Conservation (phyloP, 2,888 invertebrate species). For the Polymixis flavicincta region DNA sequence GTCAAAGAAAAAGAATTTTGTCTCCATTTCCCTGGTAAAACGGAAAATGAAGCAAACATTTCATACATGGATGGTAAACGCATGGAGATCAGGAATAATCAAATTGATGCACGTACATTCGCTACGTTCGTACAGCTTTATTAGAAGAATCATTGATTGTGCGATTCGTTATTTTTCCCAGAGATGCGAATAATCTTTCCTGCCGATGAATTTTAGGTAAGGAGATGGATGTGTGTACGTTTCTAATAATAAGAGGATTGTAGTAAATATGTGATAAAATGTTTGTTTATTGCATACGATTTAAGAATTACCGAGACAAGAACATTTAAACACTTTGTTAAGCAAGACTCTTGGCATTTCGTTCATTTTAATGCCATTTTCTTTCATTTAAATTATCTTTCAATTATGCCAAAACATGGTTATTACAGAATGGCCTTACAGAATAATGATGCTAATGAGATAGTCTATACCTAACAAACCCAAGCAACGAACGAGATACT, state of each 20-base stretch:
- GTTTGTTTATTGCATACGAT: not conserved
- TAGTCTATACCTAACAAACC: not conserved
- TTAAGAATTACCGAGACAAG: not conserved
- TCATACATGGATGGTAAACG: conserved; percentile 8
- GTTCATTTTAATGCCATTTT: not conserved
- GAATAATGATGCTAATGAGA: conserved; percentile 24
- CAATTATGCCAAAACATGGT: not conserved
- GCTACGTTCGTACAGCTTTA: conserved; percentile 10
- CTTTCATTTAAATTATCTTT: not conserved
- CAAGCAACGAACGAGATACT: not conserved
- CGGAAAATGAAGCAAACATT: conserved; percentile 27
- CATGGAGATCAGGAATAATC: conserved; percentile 14
- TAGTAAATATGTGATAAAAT: not conserved
- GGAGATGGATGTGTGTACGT: not conserved
- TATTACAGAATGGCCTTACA: conserved; percentile 3
- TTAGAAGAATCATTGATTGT: not conserved
- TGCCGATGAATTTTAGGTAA: not conserved
- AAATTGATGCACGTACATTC: conserved; percentile 23
- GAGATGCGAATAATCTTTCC: not conserved
- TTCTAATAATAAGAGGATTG: not conserved
- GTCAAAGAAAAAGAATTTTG: not conserved
- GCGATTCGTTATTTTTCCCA: conserved; percentile 4
- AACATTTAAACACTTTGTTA: no score
- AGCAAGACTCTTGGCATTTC: not conserved
- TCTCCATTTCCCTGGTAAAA: conserved; percentile 15